These are phyloP conservation scores for Iguana delicatissima DNA, from an alignment of 2,797 vertebrate genomes.

Conservation along the genomic window DNA sequence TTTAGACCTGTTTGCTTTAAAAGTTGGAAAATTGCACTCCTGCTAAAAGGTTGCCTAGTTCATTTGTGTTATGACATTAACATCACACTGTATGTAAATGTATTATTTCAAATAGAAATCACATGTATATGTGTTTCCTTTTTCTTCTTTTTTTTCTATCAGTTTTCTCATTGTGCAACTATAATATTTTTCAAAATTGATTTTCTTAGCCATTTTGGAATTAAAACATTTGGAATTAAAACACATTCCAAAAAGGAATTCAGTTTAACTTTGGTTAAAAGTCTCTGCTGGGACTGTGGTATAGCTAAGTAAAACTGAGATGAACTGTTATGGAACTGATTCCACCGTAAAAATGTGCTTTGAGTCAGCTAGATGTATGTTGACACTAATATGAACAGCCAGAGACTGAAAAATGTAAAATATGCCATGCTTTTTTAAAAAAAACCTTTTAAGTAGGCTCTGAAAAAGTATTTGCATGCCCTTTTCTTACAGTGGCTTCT, in stretches of 20 bases:
- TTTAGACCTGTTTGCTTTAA: not conserved
- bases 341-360: constrained; percentile 23
- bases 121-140: constrained; percentile 42
- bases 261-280: constrained; percentile 25
- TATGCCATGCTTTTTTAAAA: constrained; percentile 8
- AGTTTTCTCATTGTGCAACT: constrained; percentile 14
- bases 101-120: constrained; percentile 31
- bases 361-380: constrained; percentile 9
- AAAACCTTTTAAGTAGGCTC: not conserved
- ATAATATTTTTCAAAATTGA: not conserved
- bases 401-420: constrained; percentile 34
- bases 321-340: constrained; percentile 20
- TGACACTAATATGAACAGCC: constrained; percentile 25
- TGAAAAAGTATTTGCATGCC: constrained; percentile 21
- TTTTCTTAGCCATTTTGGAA: constrained; percentile 30
- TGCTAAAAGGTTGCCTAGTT: not conserved
- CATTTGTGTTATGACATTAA: not conserved
- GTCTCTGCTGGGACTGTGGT: not conserved
- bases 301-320: constrained; percentile 27
- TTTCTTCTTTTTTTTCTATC: constrained; percentile 16
- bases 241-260: constrained; percentile 18
- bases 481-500: constrained; percentile 12
- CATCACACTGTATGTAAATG: not conserved
- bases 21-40: not conserved
- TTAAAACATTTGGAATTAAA: constrained; percentile 40